Evolutionary conservation across 2,888 invertebrate species (phyloP), one percentile per base, ranked within the genome.

Genomic region (Spodoptera exigua): DNA sequence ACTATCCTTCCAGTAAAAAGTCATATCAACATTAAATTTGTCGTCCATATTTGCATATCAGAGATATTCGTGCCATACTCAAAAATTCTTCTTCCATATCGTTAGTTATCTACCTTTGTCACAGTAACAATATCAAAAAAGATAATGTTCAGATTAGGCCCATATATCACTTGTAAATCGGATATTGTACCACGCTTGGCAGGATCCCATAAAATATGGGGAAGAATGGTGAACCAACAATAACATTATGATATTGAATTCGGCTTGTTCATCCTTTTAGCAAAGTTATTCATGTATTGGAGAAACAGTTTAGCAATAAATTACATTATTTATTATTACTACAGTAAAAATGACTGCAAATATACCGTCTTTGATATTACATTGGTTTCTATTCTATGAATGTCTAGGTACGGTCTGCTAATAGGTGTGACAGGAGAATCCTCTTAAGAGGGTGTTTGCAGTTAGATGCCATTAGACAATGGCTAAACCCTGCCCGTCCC

Each of bases 221-320:
- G 40, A 70, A 53, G 46, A 58, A 66, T 67, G 36, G 35, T 47
- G 56, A 67, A 62, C 51, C 69, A 67, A 62, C 69, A 69, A 66
- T 67, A 67, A 67, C 69, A 69, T 55, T 70, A 70, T 61, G 48
- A 65, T 73, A 70, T 74, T 66, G 53, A 59, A 60, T 70, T 60
- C 61, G 49, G 59, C 62, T 56, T 60, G 59, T 60, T 60, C 62
- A 55, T 52, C 58, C 62, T 56, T 65, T 62, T 51, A 35, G 56
- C 51, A 62, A 66, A 66, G 69, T 62, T 74, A 73, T 73, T 70
- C 67, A 41, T 66, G 64, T 53, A 53, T 51, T 51, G 41, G 35
- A 48, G 54, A 53, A 51, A 61, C 65, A 43, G 48, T 45, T 63
- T 46, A 72, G 40, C 43, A 45, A 69, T 70, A 70, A 74, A 73